Evolutionary conservation across 2,113 vertebrate genomes (phyloP).

Genomic region (Ammodytes marinus): DNA sequence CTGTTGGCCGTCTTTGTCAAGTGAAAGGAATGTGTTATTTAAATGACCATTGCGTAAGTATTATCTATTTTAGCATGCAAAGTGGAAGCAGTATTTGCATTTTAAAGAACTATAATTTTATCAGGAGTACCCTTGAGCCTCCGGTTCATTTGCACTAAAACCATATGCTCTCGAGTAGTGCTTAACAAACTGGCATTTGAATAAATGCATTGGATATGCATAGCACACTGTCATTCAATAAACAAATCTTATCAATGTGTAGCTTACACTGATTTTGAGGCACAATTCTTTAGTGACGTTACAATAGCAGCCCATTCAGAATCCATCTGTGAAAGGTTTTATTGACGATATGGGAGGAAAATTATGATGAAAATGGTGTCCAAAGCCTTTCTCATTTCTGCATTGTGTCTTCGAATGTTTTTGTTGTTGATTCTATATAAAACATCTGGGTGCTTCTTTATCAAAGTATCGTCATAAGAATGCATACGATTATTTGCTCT

Average conservation of each 20-base stretch:
- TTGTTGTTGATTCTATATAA: too few species aligned
- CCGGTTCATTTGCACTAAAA: constrained; percentile 51
- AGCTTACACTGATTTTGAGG: not conserved
- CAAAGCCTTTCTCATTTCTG: too few species aligned
- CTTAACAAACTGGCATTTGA: constrained; percentile 56
- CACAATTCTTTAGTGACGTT: constrained; percentile 1
- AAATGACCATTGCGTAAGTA: constrained; percentile 69
- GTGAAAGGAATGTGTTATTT: constrained; percentile 66
- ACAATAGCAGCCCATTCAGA: constrained; percentile 5
- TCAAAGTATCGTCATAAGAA: too few species aligned
- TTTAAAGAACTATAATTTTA: constrained; percentile 68
- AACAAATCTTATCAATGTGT: constrained; percentile 12
- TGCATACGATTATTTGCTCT: too few species aligned
- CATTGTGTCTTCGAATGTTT: not conserved
- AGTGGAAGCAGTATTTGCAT: constrained; percentile 68
- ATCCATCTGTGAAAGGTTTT: not conserved
- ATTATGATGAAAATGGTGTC: not conserved
- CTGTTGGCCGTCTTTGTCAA: constrained; percentile 53
- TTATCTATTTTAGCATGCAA: constrained; percentile 58
- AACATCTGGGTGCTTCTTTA: too few species aligned
- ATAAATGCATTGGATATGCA: constrained; percentile 49
- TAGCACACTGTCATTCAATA: constrained; percentile 26
- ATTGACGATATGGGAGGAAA: not conserved
- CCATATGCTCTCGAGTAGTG: constrained; percentile 34
- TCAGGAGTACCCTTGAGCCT: constrained; percentile 53